Percentiles rank a stretch among this genome's conserved stretches.
Conservation (phyloP, 1,140 invertebrate species). For the Drusus annulatus region DNA sequence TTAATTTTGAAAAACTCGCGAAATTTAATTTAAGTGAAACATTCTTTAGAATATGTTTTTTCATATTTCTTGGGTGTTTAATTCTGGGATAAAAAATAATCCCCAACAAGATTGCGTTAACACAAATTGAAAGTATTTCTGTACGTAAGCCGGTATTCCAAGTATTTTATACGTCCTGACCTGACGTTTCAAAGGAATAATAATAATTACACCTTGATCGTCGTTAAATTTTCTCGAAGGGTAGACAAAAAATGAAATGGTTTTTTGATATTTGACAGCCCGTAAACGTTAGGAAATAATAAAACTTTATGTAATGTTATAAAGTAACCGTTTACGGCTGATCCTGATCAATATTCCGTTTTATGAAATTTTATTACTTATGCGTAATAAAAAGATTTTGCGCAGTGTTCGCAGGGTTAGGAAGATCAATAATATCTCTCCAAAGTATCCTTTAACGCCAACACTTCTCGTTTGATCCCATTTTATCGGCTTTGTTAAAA, state of each 20-base stretch:
- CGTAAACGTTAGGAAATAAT: slow-evolving; percentile 29
- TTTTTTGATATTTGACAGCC: slow-evolving; percentile 25
- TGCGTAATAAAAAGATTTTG: slow-evolving; percentile 36
- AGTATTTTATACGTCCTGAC: too few relatives aligned
- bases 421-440: slow-evolving; percentile 27
- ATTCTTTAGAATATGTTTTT: too few relatives aligned
- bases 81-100: too few relatives aligned
- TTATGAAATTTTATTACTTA: slow-evolving; percentile 28
- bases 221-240: too few relatives aligned
- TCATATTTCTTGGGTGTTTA: too few relatives aligned
- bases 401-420: slow-evolving; percentile 32
- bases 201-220: not conserved
- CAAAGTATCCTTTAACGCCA: slow-evolving; percentile 24
- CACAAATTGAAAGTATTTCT: too few relatives aligned
- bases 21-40: too few relatives aligned
- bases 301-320: slow-evolving; percentile 30
- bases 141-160: too few relatives aligned
- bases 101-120: too few relatives aligned
- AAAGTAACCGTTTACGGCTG: slow-evolving; percentile 18
- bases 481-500: slow-evolving; percentile 33
- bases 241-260: slow-evolving; percentile 6
- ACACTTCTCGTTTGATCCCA: slow-evolving; percentile 15
- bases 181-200: not conserved
- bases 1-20: too few relatives aligned
- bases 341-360: slow-evolving; percentile 35